A percentile compares a stretch with the other conserved stretches of the same genome.
These are phyloP conservation scores for Sceloporus tristichus DNA, from an alignment of 2,113 vertebrate species.

Conservation along the genomic window DNA sequence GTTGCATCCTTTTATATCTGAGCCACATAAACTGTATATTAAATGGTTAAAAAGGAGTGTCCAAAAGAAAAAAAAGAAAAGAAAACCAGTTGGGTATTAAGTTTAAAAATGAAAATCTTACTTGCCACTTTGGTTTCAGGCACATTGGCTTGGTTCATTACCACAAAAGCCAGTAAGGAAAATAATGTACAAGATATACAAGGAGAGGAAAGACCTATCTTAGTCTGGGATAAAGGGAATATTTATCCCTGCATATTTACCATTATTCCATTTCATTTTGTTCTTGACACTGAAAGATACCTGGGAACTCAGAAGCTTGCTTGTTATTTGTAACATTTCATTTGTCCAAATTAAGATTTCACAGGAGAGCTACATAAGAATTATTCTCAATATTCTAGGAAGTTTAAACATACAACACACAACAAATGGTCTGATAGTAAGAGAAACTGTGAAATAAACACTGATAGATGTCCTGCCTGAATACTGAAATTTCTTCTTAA, in stretches of 20 bases:
- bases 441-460: background rate
- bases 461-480: background rate
- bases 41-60: background rate
- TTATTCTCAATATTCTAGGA: background rate
- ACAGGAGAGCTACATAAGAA: background rate
- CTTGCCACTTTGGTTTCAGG: conserved; percentile 4
- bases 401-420: background rate
- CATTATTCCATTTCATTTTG: background rate
- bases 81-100: conserved; percentile 9
- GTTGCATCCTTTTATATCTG: conserved; percentile 8
- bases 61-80: background rate
- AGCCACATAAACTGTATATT: background rate
- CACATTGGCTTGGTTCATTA: background rate
- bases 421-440: background rate
- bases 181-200: background rate
- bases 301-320: background rate
- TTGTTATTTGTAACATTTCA: background rate
- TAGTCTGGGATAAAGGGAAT: background rate
- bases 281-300: background rate
- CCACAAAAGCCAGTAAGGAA: background rate
- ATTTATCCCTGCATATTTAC: too few relatives aligned
- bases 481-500: background rate
- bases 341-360: background rate
- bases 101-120: background rate
- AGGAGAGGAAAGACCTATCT: background rate